Base-by-base conservation (phyloP, 2,888 invertebrate genomes). In the Rosalia funebris region DNA sequence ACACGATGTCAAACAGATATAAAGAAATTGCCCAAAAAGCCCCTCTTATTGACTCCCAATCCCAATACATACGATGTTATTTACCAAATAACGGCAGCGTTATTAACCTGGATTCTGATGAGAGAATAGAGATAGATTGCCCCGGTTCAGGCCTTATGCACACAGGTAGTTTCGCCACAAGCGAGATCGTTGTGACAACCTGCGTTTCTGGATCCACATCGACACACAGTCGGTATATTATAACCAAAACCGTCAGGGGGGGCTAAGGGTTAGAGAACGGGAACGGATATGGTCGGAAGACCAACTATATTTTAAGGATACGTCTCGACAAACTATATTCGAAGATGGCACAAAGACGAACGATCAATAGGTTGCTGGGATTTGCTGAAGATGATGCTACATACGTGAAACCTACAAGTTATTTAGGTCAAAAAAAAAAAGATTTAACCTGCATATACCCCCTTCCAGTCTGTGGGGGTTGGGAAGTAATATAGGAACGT, bases 191-290 rank as follows among this genome's bases (percentile, higher is more conserved):
- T 3, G 16, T 2, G 7, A 65, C 68, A 1, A 68, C 60, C 3
- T 75, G 75, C 47, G 48, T 62, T 5, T 64, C 71, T 1, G 70
- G 67, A 10, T 59, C 57, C 4, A 41, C 58, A 11, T 69, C n/a
- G n/a, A n/a, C n/a, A 9, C 87, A 86, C 66, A 83, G 84, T 0
- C 82, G 83, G 75, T 83, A 83, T 56, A 79, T 82, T 39, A 81
- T 87, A 62, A 82, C 80, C 4, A 75, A 81, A n/a, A n/a, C n/a
- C n/a, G n/a, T n/a, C n/a, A n/a, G n/a, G n/a, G n/a, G n/a, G n/a
- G n/a, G n/a, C n/a, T n/a, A n/a, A n/a, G n/a, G n/a, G n/a, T n/a
- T n/a, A n/a, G n/a, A n/a, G n/a, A n/a, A n/a, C n/a, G n/a, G n/a
- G n/a, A n/a, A n/a, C n/a, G n/a, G n/a, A n/a, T n/a, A n/a, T n/a